Evolutionary conservation across 1,140 invertebrate genomes (phyloP).

Genomic region (Anastrepha obliqua): DNA sequence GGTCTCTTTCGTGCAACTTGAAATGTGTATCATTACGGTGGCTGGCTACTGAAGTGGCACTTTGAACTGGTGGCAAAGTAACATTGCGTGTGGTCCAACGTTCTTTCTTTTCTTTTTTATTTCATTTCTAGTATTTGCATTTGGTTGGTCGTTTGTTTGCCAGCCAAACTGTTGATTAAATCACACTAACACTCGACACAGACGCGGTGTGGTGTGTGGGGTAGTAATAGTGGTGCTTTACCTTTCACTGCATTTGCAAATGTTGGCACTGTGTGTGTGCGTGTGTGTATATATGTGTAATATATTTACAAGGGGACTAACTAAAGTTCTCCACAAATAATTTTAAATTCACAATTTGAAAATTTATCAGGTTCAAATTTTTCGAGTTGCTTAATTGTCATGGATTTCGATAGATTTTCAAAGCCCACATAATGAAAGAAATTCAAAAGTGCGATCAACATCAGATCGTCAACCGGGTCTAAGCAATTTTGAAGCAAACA

Average conservation of each 20-base stretch:
- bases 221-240: not conserved
- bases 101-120: not conserved
- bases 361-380: no score
- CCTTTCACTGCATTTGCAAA: conserved; percentile 31
- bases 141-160: conserved; percentile 21
- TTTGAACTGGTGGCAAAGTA: conserved; percentile 31
- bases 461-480: no score
- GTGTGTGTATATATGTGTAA: no score
- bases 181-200: not conserved
- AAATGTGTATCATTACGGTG: conserved; percentile 39
- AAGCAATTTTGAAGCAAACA: no score
- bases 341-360: no score
- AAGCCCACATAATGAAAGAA: no score
- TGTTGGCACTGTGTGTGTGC: no score
- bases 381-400: no score
- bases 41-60: conserved; percentile 39
- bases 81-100: conserved; percentile 19
- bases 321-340: no score
- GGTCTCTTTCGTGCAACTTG: conserved; percentile 20
- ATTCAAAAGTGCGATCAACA: no score
- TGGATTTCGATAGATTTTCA: no score
- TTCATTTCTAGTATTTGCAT: conserved; percentile 17
- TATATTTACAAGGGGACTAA: no score
- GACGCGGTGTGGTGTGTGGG: not conserved
- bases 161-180: conserved; percentile 27